A percentile compares a stretch with the other conserved stretches of the same genome.
Conservation (phyloP, 2,888 invertebrate species). For the Zootermopsis nevadensis region DNA sequence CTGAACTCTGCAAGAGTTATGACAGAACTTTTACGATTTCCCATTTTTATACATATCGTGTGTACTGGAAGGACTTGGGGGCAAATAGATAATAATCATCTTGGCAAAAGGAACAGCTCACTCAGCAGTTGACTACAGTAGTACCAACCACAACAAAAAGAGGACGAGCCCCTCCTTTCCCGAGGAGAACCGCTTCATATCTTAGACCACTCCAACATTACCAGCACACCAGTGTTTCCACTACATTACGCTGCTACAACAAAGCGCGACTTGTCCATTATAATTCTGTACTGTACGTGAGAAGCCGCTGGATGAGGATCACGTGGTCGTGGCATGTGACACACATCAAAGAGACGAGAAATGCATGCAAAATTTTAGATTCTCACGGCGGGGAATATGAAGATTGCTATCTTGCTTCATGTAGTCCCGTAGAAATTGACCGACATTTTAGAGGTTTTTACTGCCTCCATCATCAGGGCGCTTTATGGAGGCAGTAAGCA, state of each 20-base stretch:
- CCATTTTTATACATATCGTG: not conserved
- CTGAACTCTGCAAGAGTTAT: no score
- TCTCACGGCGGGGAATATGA: no score
- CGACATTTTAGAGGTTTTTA: no score
- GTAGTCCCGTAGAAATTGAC: no score
- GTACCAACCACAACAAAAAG: slow-evolving; percentile 13
- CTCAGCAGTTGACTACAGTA: not conserved
- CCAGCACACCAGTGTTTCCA: not conserved
- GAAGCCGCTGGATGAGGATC: no score
- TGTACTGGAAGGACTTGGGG: not conserved
- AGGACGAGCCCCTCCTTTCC: not conserved
- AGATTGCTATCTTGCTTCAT: no score
- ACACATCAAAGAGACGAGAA: no score
- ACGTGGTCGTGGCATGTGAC: no score
- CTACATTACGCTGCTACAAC: not conserved
- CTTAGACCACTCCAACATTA: not conserved
- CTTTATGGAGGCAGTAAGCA: no score
- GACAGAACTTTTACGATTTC: not conserved
- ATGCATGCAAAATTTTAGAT: no score
- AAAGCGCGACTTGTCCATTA: not conserved
- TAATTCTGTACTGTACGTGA: no score
- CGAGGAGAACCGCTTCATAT: slow-evolving; percentile 7
- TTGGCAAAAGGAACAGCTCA: slow-evolving; percentile 3
- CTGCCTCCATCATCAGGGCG: no score
- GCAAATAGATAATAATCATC: slow-evolving; percentile 9